These are phyloP conservation scores for Vombatus ursinus DNA, from an alignment of 2,113 vertebrate genomes.

Conservation along the genomic window DNA sequence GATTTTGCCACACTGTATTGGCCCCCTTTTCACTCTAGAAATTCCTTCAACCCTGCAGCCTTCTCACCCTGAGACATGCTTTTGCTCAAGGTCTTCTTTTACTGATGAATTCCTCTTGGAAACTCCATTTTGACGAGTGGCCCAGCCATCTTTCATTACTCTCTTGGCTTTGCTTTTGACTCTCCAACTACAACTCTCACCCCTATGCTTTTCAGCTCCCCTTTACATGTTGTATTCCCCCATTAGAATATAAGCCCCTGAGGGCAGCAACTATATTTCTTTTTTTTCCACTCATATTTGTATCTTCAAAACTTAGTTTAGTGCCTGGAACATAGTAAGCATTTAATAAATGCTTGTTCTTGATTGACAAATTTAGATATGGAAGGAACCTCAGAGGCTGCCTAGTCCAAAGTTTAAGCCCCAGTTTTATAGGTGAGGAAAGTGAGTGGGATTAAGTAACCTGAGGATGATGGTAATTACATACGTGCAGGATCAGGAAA, in stretches of 20 bases:
- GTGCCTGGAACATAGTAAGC: not conserved
- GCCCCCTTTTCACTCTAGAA: not conserved
- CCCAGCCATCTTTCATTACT: not conserved
- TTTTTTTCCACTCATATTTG: not conserved
- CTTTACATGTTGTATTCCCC: not conserved
- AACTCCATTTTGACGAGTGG: not conserved
- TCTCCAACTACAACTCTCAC: not conserved
- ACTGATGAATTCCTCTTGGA: not conserved
- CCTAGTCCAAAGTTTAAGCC: not conserved
- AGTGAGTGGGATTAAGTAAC: not conserved
- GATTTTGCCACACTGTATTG: not conserved
- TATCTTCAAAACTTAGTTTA: not conserved
- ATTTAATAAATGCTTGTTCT: not conserved
- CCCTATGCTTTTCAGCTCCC: not conserved
- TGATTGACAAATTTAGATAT: not conserved
- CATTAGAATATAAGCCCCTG: not conserved
- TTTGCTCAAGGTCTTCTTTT: not conserved
- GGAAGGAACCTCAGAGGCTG: not conserved
- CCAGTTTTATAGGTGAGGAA: not conserved
- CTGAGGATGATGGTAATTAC: not conserved
- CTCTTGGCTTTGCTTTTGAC: not conserved
- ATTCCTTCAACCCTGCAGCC: not conserved
- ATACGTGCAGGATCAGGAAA: not conserved
- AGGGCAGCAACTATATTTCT: not conserved
- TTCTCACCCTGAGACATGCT: not conserved